A percentile compares a stretch with the other conserved stretches of the same genome.
Evolutionary conservation across 2,888 invertebrate genomes (phyloP).

Genomic region (Rhynchonema sp.): DNA sequence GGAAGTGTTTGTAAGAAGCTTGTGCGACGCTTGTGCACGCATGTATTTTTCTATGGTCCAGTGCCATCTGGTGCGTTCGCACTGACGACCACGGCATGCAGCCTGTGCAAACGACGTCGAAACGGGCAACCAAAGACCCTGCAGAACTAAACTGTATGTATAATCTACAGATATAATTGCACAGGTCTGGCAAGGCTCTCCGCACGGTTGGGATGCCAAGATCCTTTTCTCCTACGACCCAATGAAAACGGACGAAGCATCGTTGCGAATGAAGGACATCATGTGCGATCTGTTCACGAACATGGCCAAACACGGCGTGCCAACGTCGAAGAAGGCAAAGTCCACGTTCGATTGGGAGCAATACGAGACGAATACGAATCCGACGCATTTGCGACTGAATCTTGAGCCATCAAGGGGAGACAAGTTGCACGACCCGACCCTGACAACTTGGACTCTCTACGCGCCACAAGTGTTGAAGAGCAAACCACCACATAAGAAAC

Average conservation of each 20-base stretch:
- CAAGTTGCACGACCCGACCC: neutral
- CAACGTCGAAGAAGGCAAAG: neutral
- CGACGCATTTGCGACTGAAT: neutral
- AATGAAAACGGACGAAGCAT: neutral
- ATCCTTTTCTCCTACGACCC: neutral
- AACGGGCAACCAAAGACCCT: too few species aligned
- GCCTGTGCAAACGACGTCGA: too few species aligned
- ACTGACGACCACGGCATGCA: too few species aligned
- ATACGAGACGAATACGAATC: neutral
- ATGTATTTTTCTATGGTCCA: too few species aligned
- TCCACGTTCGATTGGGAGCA: neutral
- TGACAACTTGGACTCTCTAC: neutral
- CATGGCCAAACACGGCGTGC: neutral
- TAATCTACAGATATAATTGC: too few species aligned
- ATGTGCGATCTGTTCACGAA: neutral
- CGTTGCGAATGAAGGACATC: neutral
- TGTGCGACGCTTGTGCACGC: neutral
- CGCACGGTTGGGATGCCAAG: neutral
- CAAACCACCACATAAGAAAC: too few species aligned
- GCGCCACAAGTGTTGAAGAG: neutral
- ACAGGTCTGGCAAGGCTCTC: neutral
- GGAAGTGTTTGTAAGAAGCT: too few species aligned
- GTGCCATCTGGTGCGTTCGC: too few species aligned
- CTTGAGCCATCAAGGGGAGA: neutral
- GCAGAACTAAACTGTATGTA: too few species aligned